phyloP scores from a whole-genome alignment of 1,140 invertebrate genomes.

The Bathynomus jamesi region DNA sequence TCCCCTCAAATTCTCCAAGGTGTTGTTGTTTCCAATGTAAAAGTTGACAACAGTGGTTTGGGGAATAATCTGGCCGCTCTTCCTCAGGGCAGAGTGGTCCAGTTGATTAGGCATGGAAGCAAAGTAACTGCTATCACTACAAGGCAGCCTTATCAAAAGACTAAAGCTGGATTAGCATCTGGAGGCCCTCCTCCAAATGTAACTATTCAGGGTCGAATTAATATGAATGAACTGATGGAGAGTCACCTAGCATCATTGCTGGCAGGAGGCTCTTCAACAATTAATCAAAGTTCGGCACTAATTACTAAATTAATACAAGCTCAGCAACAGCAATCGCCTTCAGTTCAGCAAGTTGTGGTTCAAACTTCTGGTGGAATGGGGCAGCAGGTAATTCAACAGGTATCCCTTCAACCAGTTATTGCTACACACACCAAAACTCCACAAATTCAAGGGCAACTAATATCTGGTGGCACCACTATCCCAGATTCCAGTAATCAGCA shows the following conservation, averaged over 20 bases:
- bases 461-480: not conserved
- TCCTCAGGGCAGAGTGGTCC: constrained; percentile 33
- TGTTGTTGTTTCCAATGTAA: constrained; percentile 35
- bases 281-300: constrained; percentile 19
- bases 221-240: constrained; percentile 36
- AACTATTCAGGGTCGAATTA: constrained; percentile 34
- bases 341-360: constrained; percentile 29
- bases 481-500: not conserved
- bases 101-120: constrained; percentile 29
- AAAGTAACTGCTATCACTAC: constrained; percentile 36
- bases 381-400: constrained; percentile 3
- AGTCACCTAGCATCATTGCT: constrained; percentile 33
- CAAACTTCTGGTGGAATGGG: constrained; percentile 19
- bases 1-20: constrained; percentile 24
- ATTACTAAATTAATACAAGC: constrained; percentile 22
- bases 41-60: constrained; percentile 27
- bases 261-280: constrained; percentile 12
- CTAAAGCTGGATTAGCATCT: constrained; percentile 18
- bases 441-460: not conserved
- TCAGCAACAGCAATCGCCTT: constrained; percentile 23
- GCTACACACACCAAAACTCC: not conserved
- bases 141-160: constrained; percentile 28
- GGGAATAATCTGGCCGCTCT: constrained; percentile 18
- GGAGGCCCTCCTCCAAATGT: constrained; percentile 36
- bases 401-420: constrained; percentile 12